A percentile compares a stretch with the other conserved stretches of the same genome.
Evolutionary conservation across 2,797 vertebrate species (phyloP).

Genomic region (Semotilus atromaculatus): DNA sequence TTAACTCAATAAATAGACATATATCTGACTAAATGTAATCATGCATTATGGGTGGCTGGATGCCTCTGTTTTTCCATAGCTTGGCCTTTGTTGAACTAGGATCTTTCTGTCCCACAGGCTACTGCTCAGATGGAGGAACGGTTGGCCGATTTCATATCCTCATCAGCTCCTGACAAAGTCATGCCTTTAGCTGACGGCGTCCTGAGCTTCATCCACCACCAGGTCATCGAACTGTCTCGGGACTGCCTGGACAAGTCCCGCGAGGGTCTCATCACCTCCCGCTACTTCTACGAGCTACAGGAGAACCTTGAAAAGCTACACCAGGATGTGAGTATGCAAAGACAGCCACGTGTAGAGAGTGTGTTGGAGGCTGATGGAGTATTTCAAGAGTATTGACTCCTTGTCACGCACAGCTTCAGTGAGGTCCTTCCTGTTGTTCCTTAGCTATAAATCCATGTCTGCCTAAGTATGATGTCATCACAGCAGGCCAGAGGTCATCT

Average conservation of each 20-base stretch:
- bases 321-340: conserved; percentile 86
- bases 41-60: not conserved
- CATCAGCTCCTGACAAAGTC: conserved; percentile 86
- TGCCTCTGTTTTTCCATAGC: not conserved
- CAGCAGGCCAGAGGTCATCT: conserved; percentile 9
- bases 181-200: conserved; percentile 92
- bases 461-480: conserved; percentile 41
- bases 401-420: not conserved
- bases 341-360: not conserved
- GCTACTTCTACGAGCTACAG: conserved; percentile 97
- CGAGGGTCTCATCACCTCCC: conserved; percentile 93
- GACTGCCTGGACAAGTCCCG: conserved; percentile 95
- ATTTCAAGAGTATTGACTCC: not conserved
- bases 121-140: conserved; percentile 98
- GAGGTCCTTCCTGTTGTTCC: not conserved
- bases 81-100: not conserved
- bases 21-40: not conserved
- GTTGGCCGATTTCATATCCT: conserved; percentile 88
- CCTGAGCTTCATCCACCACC: conserved; percentile 97
- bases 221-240: conserved; percentile 94
- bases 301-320: conserved; percentile 96
- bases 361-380: not conserved
- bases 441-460: conserved; percentile 13
- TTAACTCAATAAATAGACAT: not conserved
- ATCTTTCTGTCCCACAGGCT: conserved; percentile 75